Conservation (phyloP, 2,797 vertebrate species). For the Enteromius fasciolatus region DNA sequence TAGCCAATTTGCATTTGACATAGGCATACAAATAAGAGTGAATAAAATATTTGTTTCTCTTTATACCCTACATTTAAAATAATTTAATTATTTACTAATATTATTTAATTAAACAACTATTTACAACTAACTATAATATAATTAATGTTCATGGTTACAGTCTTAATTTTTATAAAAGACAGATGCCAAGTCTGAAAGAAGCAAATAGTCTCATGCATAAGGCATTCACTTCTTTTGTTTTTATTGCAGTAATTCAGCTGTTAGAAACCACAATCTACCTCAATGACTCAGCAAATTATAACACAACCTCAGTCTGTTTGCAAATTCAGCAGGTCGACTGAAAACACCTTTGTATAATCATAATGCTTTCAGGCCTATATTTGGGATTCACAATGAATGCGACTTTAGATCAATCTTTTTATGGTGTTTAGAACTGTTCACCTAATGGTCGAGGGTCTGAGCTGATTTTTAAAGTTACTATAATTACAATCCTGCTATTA, state of each 20-base stretch:
- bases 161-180: not conserved
- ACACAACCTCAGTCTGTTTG: not conserved
- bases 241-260: slow-evolving; percentile 7
- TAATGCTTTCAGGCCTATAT: slow-evolving; percentile 1
- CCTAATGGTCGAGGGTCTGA: not conserved
- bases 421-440: not conserved
- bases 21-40: not conserved
- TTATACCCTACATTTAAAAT: not conserved
- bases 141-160: not conserved
- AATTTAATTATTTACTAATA: not conserved
- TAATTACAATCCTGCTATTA: not conserved
- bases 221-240: not conserved
- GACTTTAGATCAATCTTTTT: not conserved
- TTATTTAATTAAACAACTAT: not conserved
- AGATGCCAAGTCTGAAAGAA: not conserved
- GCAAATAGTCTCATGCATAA: not conserved
- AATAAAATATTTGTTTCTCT: not conserved
- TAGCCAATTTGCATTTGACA: not conserved
- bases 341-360: slow-evolving; percentile 31
- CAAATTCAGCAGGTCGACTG: not conserved
- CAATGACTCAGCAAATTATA: slow-evolving; percentile 26
- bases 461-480: not conserved
- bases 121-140: not conserved
- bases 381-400: not conserved
- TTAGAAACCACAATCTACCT: slow-evolving; percentile 26